Base-by-base conservation (phyloP, 30 jellyfish, hydroid and myxozoan genomes). In the Catostylus mosaicus region DNA sequence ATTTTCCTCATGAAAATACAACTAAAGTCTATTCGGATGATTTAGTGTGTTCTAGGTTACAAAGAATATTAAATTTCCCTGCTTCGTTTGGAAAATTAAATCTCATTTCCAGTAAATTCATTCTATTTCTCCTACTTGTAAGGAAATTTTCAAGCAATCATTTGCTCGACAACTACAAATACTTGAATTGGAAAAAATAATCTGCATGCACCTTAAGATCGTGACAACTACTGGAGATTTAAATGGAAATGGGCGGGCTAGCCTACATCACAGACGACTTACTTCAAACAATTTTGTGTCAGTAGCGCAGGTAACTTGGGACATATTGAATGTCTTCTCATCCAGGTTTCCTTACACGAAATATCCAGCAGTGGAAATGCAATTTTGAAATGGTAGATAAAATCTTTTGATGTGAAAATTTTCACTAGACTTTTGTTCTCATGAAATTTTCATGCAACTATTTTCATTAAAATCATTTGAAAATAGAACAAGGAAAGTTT, bases 1-100 rank as follows among this genome's bases (percentile, higher is more conserved):
- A 70, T 48, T 72, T 67, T 72, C 84, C 62, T 72, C 84, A 72
- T 24, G 84, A 72, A 72, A 72, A 72, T 72, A 72, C 84, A 72
- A 72, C 84, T 72, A 57, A 48, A 43, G 51, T 70, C 57, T 36
- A 70, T 33, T 12, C 33, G 66, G 50, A 65, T 1, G 32, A 31
- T 14, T 2, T 7, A 1, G 16, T 37, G 65, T 45, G 30, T 51
- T 72, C 70, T 72, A 46, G 30, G 71, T 46, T 72, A 46, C 69
- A 72, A 72, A 72, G 84, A 37, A 72, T 72, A 72, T 46, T 10
- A 72, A 72, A 72, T 72, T 65, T 47, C 66, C 84, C 84, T 30
- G 16, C 20, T 22, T 29, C 26, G 43, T 52, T n/a, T 69, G 36
- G 82, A 69, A 69, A 69, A 69, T 69, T 69, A 69, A 69, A 40